phyloP scores from a whole-genome alignment of 1,140 invertebrate genomes.

The Vanessa tameamea region DNA sequence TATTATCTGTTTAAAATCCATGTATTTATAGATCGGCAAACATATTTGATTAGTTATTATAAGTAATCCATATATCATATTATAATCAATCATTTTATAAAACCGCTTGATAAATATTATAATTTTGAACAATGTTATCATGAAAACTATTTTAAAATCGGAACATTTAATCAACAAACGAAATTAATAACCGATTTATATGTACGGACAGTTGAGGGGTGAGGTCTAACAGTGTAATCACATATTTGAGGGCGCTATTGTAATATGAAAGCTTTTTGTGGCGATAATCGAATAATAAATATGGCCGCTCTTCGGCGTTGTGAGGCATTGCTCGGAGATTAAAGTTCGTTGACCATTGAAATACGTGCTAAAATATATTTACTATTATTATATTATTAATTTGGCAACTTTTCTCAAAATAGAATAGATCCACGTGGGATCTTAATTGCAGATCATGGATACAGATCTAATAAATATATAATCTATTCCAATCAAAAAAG shows the following conservation, averaged over 20 bases:
- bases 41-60: no score
- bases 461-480: no score
- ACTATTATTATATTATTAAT: no score
- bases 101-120: background rate
- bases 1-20: no score
- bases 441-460: no score
- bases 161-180: constrained; percentile 3
- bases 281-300: constrained; percentile 38
- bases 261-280: constrained; percentile 32
- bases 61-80: no score
- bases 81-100: background rate
- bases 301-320: constrained; percentile 5
- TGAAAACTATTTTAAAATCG: background rate
- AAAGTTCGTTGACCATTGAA: background rate
- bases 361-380: background rate
- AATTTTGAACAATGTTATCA: background rate
- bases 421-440: no score
- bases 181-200: constrained; percentile 36
- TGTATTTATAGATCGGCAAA: no score
- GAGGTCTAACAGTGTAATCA: constrained; percentile 28
- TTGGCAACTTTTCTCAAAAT: no score
- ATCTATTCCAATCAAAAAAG: no score
- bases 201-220: constrained; percentile 22
- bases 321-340: background rate
- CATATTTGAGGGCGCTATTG: constrained; percentile 23